Base-by-base conservation (phyloP, 2,797 vertebrate species). In the Pelochelys cantorii region DNA sequence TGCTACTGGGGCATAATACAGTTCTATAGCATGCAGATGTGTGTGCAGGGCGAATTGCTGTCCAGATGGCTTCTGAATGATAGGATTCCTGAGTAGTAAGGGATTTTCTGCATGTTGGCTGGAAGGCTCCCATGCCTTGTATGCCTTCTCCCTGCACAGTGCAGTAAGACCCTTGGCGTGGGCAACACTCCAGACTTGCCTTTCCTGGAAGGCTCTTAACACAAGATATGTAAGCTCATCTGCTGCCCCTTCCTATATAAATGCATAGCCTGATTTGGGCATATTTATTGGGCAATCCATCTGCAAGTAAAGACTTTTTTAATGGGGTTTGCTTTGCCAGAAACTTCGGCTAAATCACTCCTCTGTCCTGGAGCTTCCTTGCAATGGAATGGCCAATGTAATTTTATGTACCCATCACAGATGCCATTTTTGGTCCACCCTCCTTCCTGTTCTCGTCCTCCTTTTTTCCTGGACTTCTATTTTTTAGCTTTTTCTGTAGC, bases 171-270 rank as follows among this genome's bases (percentile, higher is more conserved):
- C 53, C 3, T 54, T 7, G 53, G 11, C 5, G 42, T 48, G 42
- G 42, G 42, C 42, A 48, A 48, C 42, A 48, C 42, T 54, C 53
- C 7, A 48, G 25, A 54, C n/a, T 56, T 86, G 74, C 82, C 20
- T 71, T 89, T 3, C 10, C 37, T 78, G 53, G 65, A 74, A 42
- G 83, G 90, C 57, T 77, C 62, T 86, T 4, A 27, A 11, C 57
- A 60, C 23, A 25, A 27, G 57, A 27, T 27, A 60, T 27, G 10
- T 60, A 60, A 60, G 10, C 10, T 60, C 57, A 27, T 27, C 87
- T 87, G 81, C 75, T 94, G 57, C 74, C 48, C n/a, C 25, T 94
- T 93, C 83, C 77, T 95, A 79, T 75, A 59, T 89, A 59, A 42
- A 53, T 65, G 23, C 57, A 54, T 8, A 48, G 42, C 42, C 42